These are phyloP conservation scores for Bombus picipes DNA, from an alignment of 1,140 invertebrate species.

Conservation along the genomic window DNA sequence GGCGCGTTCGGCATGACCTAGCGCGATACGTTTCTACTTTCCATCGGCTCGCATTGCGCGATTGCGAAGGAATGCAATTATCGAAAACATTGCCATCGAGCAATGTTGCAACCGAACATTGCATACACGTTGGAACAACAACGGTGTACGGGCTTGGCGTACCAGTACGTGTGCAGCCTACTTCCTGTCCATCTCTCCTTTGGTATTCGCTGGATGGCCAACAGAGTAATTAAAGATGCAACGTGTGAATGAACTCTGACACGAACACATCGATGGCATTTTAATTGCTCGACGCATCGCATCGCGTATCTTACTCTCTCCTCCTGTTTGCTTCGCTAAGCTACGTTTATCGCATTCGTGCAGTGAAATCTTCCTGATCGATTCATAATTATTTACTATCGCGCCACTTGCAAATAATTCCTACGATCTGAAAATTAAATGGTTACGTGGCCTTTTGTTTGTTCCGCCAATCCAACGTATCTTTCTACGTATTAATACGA, in stretches of 20 bases:
- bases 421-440: neutral
- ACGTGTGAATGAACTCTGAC: constrained; percentile 29
- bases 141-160: neutral
- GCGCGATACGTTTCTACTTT: constrained; percentile 36
- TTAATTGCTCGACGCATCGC: constrained; percentile 48
- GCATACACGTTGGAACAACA: neutral
- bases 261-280: constrained; percentile 38
- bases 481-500: neutral
- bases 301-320: constrained; percentile 34
- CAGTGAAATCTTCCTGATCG: constrained; percentile 30
- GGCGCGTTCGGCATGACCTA: constrained; percentile 20
- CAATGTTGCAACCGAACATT: neutral
- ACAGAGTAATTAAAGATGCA: constrained; percentile 23
- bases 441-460: neutral
- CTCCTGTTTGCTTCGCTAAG: neutral
- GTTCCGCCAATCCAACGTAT: fast-evolving
- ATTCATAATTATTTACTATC: neutral
- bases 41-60: constrained; percentile 1
- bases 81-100: neutral
- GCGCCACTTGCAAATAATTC: too few relatives aligned
- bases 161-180: neutral
- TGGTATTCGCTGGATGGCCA: neutral
- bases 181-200: constrained; percentile 1
- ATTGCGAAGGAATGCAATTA: neutral
- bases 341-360: neutral